These are phyloP conservation scores for Adela reaumurella DNA, from an alignment of 2,888 invertebrate genomes.

Conservation along the genomic window DNA sequence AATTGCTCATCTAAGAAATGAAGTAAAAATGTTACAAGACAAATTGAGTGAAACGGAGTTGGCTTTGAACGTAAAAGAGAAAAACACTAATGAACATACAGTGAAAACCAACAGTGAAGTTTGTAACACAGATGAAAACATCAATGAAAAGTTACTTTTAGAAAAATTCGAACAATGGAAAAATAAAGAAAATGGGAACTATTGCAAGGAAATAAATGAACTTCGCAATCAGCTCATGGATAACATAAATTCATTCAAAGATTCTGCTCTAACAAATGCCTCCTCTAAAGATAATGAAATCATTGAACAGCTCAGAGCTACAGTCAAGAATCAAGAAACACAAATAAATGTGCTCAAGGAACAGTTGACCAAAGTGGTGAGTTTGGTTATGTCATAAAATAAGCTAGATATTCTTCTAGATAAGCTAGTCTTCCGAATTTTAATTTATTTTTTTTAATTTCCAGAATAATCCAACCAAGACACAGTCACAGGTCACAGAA, in stretches of 20 bases:
- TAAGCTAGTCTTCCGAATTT: no score
- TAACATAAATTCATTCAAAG: conserved; percentile 30
- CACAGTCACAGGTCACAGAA: no score
- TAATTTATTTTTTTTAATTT: background rate
- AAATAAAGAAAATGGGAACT: conserved; percentile 49
- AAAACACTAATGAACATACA: conserved; percentile 13
- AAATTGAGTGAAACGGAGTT: background rate
- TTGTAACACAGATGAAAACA: conserved; percentile 29
- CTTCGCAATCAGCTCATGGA: conserved; percentile 37
- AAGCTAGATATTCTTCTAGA: no score
- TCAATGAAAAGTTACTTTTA: conserved; percentile 57
- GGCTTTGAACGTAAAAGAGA: conserved; percentile 9
- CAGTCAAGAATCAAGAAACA: conserved; percentile 44
- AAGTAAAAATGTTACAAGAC: background rate
- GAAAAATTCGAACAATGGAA: conserved; percentile 50
- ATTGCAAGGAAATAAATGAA: conserved; percentile 47
- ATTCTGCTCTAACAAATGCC: conserved; percentile 15
- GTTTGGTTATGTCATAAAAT: conserved; percentile 10
- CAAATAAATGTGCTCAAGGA: conserved; percentile 47
- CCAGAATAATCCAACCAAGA: background rate
- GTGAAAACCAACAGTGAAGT: conserved; percentile 10
- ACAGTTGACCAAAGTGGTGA: conserved; percentile 38
- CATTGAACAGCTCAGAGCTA: conserved; percentile 19
- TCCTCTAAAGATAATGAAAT: conserved; percentile 10
- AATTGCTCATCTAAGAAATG: background rate